Conservation (phyloP, 2,113 vertebrate species). For the Bolborhynchus lineola region DNA sequence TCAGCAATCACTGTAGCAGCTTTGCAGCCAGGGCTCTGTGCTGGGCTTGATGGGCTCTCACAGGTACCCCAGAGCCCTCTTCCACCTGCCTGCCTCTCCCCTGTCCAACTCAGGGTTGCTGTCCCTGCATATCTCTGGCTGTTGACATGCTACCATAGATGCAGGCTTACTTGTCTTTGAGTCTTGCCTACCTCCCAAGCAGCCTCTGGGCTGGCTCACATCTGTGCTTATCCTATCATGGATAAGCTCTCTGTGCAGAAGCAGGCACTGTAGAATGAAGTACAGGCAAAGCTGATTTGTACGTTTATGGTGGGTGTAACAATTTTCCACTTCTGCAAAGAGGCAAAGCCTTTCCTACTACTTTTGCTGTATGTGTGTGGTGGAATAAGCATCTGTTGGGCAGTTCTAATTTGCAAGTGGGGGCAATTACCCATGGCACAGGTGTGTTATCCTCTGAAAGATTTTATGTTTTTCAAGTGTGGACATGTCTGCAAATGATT, state of each 20-base stretch:
- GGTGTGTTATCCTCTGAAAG: conserved; percentile 71
- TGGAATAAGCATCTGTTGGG: conserved; percentile 71
- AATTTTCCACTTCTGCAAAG: conserved; percentile 11
- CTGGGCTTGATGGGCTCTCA: neutral
- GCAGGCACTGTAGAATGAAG: conserved; percentile 12
- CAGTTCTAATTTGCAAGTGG: conserved; percentile 65
- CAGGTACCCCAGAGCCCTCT: neutral
- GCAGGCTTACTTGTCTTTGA: neutral
- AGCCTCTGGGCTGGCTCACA: neutral
- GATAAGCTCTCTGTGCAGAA: neutral
- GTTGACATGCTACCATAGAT: neutral
- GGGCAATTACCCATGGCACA: conserved; percentile 74
- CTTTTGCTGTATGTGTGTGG: conserved; percentile 64
- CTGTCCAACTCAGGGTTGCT: neutral
- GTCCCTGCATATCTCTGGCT: neutral
- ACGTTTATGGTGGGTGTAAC: neutral
- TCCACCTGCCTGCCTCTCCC: neutral
- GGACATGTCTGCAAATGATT: conserved; percentile 76
- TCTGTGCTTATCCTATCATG: neutral
- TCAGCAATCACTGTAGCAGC: neutral
- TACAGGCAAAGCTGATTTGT: neutral
- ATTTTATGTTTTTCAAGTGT: conserved; percentile 69
- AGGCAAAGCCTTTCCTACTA: conserved; percentile 27
- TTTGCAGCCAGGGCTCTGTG: neutral
- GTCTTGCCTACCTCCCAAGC: neutral